phyloP scores from a whole-genome alignment of 2,888 invertebrate genomes.

The Nezara viridula region DNA sequence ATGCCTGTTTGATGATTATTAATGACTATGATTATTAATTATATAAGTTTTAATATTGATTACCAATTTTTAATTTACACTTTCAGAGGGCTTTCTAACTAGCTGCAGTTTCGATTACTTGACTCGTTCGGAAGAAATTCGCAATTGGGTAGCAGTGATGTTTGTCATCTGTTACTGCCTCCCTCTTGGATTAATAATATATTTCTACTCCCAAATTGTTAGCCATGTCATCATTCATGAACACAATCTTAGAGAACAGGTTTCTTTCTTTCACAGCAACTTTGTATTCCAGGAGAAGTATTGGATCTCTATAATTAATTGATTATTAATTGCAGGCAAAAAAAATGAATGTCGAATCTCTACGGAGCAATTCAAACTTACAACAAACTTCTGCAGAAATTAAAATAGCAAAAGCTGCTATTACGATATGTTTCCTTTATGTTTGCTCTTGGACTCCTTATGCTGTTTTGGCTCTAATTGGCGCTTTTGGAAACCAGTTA shows the following conservation, averaged over 20 bases:
- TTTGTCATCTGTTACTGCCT: constrained; percentile 84
- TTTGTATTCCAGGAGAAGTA: not conserved
- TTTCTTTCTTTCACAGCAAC: constrained; percentile 64
- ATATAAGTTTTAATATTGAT: not conserved
- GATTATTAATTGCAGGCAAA: constrained; percentile 77
- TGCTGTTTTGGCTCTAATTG: constrained; percentile 84
- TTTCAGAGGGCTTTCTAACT: constrained; percentile 89
- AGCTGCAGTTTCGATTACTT: constrained; percentile 88
- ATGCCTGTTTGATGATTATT: not conserved
- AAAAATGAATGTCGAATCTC: constrained; percentile 91
- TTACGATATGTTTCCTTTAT: constrained; percentile 87
- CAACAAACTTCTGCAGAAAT: constrained; percentile 83
- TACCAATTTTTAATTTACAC: not conserved
- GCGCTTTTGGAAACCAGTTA: constrained; percentile 83
- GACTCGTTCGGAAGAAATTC: constrained; percentile 83
- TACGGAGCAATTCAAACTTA: constrained; percentile 79
- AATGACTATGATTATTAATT: not conserved
- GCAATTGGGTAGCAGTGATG: constrained; percentile 81
- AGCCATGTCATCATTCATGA: constrained; percentile 89
- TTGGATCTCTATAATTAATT: not conserved
- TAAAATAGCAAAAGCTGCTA: constrained; percentile 89
- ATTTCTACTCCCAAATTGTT: constrained; percentile 90
- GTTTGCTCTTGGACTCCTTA: constrained; percentile 93
- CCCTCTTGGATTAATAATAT: constrained; percentile 83
- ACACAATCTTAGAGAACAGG: constrained; percentile 81